Conservation (phyloP, 2,888 invertebrate species). For the Leptothorax acervorum region DNA sequence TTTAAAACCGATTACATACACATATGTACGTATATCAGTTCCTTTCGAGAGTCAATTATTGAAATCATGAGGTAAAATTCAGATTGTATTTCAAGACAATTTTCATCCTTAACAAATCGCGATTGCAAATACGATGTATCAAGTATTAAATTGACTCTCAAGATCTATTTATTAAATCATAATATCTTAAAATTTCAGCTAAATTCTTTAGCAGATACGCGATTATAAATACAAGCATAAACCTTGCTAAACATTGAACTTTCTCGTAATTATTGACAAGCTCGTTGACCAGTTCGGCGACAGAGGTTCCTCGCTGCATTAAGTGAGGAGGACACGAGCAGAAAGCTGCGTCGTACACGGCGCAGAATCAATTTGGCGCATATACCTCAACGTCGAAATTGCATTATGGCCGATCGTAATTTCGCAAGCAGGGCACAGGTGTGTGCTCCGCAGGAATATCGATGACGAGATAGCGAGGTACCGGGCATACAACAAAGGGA, state of each 20-base stretch:
- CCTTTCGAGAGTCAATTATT: neutral
- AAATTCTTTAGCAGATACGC: neutral
- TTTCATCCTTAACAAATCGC: neutral
- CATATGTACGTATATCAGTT: neutral
- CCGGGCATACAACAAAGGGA: conserved; percentile 41
- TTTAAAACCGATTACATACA: neutral
- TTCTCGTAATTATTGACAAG: conserved; percentile 58
- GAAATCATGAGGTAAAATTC: neutral
- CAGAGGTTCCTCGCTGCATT: conserved; percentile 1
- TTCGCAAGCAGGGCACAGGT: conserved; percentile 82
- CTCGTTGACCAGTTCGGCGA: conserved; percentile 43
- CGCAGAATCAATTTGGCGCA: conserved; percentile 69
- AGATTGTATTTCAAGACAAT: neutral
- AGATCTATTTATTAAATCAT: neutral
- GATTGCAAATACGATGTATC: neutral
- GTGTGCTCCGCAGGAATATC: conserved; percentile 73
- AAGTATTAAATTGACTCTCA: neutral
- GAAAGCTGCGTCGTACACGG: conserved; percentile 29
- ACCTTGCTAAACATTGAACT: neutral
- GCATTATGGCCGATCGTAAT: conserved; percentile 78
- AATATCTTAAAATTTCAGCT: no score
- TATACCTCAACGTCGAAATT: conserved; percentile 72
- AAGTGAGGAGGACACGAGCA: conserved; percentile 31
- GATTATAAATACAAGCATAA: neutral
- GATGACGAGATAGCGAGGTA: conserved; percentile 64